Conservation (phyloP, 2,113 vertebrate species). For the Alces alces region DNA sequence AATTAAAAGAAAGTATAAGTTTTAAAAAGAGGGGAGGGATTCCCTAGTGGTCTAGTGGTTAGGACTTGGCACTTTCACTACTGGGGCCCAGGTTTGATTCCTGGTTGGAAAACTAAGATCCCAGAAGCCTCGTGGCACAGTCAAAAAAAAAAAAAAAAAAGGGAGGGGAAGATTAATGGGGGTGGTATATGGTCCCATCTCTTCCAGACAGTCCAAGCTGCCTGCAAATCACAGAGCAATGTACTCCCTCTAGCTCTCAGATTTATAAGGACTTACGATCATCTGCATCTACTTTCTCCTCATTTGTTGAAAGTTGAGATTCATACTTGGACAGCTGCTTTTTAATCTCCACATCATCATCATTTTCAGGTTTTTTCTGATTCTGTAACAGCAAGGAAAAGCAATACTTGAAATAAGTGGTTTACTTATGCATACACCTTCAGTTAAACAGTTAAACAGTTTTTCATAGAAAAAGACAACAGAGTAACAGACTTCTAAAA, state of each 20-base stretch:
- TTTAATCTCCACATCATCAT: conserved; percentile 87
- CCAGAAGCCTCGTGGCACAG: not conserved
- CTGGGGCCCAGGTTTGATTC: not conserved
- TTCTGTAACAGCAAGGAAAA: conserved; percentile 78
- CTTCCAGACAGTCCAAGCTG: not conserved
- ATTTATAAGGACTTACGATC: conserved; percentile 85
- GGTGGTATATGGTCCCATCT: not conserved
- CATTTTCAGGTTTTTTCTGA: conserved; percentile 89
- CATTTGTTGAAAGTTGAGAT: conserved; percentile 82
- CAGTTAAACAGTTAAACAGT: not conserved
- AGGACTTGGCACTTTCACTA: not conserved
- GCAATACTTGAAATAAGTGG: conserved; percentile 9
- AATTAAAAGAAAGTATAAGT: not conserved
- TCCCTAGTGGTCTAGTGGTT: not conserved
- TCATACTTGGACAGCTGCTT: conserved; percentile 82
- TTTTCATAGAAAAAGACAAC: not conserved
- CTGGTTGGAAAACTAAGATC: not conserved
- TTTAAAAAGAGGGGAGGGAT: not conserved
- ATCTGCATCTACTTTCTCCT: conserved; percentile 86
- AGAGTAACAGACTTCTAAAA: not conserved
- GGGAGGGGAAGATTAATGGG: not conserved
- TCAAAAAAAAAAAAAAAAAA: not conserved
- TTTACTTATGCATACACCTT: not conserved
- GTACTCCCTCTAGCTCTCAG: not conserved
- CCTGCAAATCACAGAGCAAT: not conserved